Conservation (phyloP, 2,113 vertebrate species). For the Boulengeromyrus knoepffleri region DNA sequence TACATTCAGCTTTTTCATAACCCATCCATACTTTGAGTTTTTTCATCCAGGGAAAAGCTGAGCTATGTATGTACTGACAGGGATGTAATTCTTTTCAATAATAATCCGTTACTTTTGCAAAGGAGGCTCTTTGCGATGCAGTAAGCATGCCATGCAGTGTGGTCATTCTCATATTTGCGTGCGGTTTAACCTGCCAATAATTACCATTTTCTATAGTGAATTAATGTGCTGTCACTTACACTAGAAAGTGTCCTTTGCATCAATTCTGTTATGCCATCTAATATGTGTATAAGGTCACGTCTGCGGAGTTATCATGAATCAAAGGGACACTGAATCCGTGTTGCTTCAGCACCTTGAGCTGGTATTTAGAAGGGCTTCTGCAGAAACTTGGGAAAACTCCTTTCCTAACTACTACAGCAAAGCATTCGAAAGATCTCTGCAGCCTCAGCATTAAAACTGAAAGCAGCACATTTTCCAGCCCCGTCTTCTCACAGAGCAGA, state of each 20-base stretch:
- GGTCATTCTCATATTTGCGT: not conserved
- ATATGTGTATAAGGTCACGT: not conserved
- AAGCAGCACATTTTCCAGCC: not conserved
- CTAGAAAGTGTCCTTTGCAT: not conserved
- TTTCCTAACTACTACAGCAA: not conserved
- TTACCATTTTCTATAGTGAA: not conserved
- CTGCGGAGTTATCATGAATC: not conserved
- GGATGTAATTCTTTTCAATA: not conserved
- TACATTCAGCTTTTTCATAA: not conserved
- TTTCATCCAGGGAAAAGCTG: not conserved
- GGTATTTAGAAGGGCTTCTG: not conserved
- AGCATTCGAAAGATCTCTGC: not conserved
- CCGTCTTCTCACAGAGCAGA: not conserved
- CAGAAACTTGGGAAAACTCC: not conserved
- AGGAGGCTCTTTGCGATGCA: not conserved
- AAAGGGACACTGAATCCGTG: not conserved
- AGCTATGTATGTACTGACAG: not conserved
- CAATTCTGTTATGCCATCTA: not conserved
- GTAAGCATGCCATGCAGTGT: not conserved
- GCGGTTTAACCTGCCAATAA: not conserved
- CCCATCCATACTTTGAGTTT: not conserved
- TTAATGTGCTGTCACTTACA: not conserved
- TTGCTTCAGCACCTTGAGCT: not conserved
- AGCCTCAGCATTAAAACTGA: not conserved
- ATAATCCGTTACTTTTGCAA: not conserved